phyloP scores from a whole-genome alignment of 2,113 vertebrate genomes.

The Psilopogon haemacephalus region DNA sequence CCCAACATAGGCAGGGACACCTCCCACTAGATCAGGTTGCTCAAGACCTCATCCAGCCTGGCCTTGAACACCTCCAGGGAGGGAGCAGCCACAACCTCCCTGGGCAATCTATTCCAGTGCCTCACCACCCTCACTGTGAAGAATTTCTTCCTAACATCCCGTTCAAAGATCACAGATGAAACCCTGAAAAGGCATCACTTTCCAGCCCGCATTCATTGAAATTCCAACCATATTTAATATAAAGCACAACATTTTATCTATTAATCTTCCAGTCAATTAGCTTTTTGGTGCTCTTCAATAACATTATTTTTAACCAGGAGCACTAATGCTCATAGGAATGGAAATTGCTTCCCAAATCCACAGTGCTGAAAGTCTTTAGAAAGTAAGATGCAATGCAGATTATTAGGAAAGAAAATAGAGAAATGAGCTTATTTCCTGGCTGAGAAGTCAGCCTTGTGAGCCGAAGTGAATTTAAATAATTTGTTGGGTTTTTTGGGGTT shows the following conservation, averaged over 20 bases:
- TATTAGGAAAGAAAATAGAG: not conserved
- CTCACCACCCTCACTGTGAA: too few species aligned
- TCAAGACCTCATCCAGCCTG: too few species aligned
- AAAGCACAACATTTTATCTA: not conserved
- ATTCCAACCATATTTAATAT: constrained; percentile 3
- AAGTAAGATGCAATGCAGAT: constrained; percentile 27
- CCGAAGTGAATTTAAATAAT: constrained; percentile 57
- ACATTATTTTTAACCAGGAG: not conserved
- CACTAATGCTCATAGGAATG: not conserved
- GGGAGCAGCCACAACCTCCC: too few species aligned
- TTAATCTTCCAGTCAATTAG: constrained; percentile 5
- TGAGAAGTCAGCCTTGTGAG: not conserved
- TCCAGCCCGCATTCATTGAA: not conserved
- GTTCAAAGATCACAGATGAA: not conserved
- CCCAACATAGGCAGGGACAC: too few species aligned
- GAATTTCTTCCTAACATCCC: too few species aligned
- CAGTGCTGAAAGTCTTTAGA: not conserved
- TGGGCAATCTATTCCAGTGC: too few species aligned
- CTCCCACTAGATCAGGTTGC: too few species aligned
- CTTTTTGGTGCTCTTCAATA: not conserved
- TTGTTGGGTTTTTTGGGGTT: too few species aligned
- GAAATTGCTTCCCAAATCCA: constrained; percentile 1
- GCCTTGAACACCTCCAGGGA: too few species aligned
- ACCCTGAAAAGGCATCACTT: not conserved
- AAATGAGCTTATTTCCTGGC: constrained; percentile 18